Percentiles rank a stretch among this genome's conserved stretches.
These are phyloP conservation scores for Drosophila tropicalis DNA, from an alignment of 1,140 invertebrate species.

Conservation along the genomic window DNA sequence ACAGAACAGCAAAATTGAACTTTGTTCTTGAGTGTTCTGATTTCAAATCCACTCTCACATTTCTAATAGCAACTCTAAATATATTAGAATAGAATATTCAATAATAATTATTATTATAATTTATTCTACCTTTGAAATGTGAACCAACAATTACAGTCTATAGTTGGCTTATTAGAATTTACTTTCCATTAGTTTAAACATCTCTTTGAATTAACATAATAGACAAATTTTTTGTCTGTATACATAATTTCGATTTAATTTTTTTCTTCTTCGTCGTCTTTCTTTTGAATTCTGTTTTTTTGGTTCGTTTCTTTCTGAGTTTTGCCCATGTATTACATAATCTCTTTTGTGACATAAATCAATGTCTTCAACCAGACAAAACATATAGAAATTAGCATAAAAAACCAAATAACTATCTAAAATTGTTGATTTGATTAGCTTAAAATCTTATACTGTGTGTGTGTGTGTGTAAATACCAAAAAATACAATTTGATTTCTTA, in stretches of 20 bases:
- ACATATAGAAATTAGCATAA: not conserved
- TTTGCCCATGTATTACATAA: constrained; percentile 3
- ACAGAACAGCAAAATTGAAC: too few species aligned
- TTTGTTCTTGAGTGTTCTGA: too few species aligned
- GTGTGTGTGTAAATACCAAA: not conserved
- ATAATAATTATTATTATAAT: too few species aligned
- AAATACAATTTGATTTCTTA: not conserved
- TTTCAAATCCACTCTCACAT: too few species aligned
- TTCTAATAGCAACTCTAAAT: too few species aligned
- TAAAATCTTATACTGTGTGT: not conserved
- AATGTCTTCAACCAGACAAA: not conserved
- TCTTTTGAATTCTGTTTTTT: not conserved
- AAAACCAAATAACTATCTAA: not conserved
- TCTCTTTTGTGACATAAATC: not conserved
- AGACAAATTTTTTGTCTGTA: constrained; percentile 2
- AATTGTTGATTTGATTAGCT: not conserved
- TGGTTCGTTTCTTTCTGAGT: not conserved
- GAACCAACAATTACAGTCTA: too few species aligned
- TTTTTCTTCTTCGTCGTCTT: not conserved
- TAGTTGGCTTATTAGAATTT: too few species aligned
- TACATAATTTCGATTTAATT: not conserved
- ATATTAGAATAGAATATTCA: too few species aligned
- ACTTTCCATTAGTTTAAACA: constrained; percentile 6
- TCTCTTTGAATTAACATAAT: not conserved
- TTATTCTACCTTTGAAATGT: too few species aligned